These are phyloP conservation scores for Stenotaenia linearis DNA, from an alignment of 2,888 invertebrate species.

Conservation along the genomic window DNA sequence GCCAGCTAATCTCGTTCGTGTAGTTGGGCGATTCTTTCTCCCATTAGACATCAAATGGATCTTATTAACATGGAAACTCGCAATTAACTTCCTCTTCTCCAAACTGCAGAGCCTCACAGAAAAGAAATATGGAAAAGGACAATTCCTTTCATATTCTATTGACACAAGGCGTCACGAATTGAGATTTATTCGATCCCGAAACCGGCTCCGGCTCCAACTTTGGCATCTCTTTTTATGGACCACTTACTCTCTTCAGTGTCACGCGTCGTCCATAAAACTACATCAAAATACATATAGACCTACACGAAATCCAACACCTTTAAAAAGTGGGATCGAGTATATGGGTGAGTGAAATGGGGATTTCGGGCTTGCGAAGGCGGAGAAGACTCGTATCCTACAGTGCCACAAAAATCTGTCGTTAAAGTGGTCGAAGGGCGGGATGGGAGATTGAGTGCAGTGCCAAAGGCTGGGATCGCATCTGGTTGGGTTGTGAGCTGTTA, in stretches of 20 bases:
- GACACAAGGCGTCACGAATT: constrained; percentile 14
- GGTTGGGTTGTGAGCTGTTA: constrained; percentile 24
- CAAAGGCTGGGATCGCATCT: constrained; percentile 6
- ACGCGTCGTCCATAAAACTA: constrained; percentile 9
- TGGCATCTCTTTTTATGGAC: constrained; percentile 11
- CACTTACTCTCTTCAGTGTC: constrained; percentile 5
- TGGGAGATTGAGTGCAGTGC: constrained; percentile 7
- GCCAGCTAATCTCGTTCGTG: constrained; percentile 20
- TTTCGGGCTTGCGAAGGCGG: neutral
- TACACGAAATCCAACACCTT: constrained; percentile 2
- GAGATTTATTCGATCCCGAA: neutral
- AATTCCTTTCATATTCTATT: neutral
- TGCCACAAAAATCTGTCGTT: constrained; percentile 24
- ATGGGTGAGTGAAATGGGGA: neutral
- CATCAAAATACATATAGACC: constrained; percentile 19
- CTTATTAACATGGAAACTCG: constrained; percentile 21
- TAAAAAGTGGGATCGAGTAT: neutral
- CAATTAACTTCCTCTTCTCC: neutral
- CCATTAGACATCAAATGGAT: constrained; percentile 17
- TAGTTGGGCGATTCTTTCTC: constrained; percentile 20
- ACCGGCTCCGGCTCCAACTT: constrained; percentile 1
- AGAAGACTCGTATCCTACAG: neutral
- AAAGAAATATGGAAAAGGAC: no score
- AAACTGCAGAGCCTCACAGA: neutral
- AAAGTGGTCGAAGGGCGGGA: constrained; percentile 1